Conservation (phyloP, 2,113 vertebrate species). For the Xiphophorus couchianus region DNA sequence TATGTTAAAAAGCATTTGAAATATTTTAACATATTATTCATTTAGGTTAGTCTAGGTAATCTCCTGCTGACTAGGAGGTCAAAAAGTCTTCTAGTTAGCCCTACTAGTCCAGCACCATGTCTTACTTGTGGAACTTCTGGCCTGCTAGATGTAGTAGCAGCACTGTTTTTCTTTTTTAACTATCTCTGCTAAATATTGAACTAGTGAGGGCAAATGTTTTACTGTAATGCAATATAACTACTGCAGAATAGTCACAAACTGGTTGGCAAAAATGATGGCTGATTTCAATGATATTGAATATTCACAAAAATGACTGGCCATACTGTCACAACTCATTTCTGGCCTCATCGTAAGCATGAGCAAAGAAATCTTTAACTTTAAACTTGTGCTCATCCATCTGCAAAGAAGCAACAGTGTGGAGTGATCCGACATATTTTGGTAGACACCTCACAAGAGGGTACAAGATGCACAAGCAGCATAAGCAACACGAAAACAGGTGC, state of each 20-base stretch:
- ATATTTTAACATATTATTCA: background rate
- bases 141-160: background rate
- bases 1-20: background rate
- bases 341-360: background rate
- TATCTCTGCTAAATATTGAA: background rate
- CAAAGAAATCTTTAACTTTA: background rate
- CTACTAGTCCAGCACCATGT: background rate
- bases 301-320: no score
- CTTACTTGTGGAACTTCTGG: background rate
- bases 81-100: background rate
- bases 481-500: conserved; percentile 63
- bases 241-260: background rate
- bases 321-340: background rate
- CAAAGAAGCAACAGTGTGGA: background rate
- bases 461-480: conserved; percentile 28
- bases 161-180: background rate
- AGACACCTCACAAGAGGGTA: background rate
- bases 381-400: conserved; percentile 1
- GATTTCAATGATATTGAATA: no score
- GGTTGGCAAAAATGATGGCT: no score
- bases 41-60: background rate
- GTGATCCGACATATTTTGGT: background rate
- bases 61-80: background rate
- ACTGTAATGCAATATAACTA: background rate
- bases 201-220: background rate